Percentiles rank a stretch among this genome's conserved stretches.
These are phyloP conservation scores for Cynoglossus semilaevis DNA, from an alignment of 2,113 vertebrate genomes.

Conservation along the genomic window DNA sequence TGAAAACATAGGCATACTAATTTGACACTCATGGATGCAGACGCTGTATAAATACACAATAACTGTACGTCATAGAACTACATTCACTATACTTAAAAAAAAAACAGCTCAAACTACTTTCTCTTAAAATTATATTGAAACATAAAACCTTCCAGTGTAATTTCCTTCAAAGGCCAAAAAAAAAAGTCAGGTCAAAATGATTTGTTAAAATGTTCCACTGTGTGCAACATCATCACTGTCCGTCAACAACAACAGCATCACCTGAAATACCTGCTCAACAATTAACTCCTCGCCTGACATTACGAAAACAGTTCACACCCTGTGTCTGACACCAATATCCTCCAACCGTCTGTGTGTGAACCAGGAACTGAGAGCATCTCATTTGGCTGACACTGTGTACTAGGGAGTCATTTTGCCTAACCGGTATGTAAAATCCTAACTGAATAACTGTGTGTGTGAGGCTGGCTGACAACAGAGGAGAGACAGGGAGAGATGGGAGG, in stretches of 20 bases:
- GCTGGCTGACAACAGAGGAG: constrained; percentile 42
- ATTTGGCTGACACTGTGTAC: constrained; percentile 69
- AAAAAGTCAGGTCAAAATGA: not conserved
- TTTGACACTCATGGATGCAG: not conserved
- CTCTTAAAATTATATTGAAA: no score
- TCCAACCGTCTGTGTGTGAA: constrained; percentile 54
- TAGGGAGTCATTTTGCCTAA: constrained; percentile 68
- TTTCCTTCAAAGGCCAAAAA: no score
- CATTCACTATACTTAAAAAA: no score
- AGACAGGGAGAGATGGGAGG: constrained; percentile 37
- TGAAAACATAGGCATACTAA: not conserved
- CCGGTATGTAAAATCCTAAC: constrained; percentile 74
- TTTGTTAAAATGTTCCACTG: no score
- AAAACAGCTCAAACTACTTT: no score
- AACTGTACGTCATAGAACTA: no score
- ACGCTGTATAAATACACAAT: no score
- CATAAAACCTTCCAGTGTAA: no score
- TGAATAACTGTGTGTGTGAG: constrained; percentile 58
- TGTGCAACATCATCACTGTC: no score
- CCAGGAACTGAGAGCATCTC: constrained; percentile 61
- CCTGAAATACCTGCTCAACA: constrained; percentile 39
- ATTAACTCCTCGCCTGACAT: constrained; percentile 16
- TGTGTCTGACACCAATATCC: constrained; percentile 48
- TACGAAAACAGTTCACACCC: constrained; percentile 46
- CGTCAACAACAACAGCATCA: constrained; percentile 11